A percentile compares a stretch with the other conserved stretches of the same genome.
Conservation (phyloP, 2,888 invertebrate genomes). For the Volucella inanis region DNA sequence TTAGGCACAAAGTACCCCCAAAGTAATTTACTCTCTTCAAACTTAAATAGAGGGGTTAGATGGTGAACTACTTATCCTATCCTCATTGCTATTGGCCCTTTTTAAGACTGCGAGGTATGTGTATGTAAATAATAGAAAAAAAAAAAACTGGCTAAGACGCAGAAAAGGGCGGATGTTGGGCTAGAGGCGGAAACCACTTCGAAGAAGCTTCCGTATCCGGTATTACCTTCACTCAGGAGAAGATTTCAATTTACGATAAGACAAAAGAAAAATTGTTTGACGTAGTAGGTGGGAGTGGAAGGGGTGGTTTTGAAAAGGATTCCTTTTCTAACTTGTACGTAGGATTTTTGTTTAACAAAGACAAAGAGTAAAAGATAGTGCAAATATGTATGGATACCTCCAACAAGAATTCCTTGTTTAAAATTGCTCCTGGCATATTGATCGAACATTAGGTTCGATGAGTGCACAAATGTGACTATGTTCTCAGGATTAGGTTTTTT, state of each 20-base stretch:
- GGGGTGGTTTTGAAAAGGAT: slow-evolving; percentile 34
- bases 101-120: slow-evolving; percentile 54
- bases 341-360: slow-evolving; percentile 24
- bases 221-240: slow-evolving; percentile 52
- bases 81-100: slow-evolving; percentile 42
- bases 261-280: slow-evolving; percentile 51
- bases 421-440: slow-evolving; percentile 24
- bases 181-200: slow-evolving; percentile 68
- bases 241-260: slow-evolving; percentile 66
- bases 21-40: slow-evolving; percentile 67
- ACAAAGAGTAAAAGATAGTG: neutral
- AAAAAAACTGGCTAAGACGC: slow-evolving; percentile 33
- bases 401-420: slow-evolving; percentile 15
- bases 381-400: slow-evolving; percentile 8
- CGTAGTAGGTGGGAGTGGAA: neutral
- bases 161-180: slow-evolving; percentile 15
- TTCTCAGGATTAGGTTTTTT: neutral
- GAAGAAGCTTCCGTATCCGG: slow-evolving; percentile 67
- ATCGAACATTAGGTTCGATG: neutral
- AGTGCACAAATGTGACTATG: neutral
- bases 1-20: slow-evolving; percentile 54
- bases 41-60: slow-evolving; percentile 69
- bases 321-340: neutral
- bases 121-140: slow-evolving; percentile 47
- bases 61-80: slow-evolving; percentile 58